Evolutionary conservation across 2,888 invertebrate genomes (phyloP), one percentile per base, ranked within the genome.

Genomic region (Biston stratarius): DNA sequence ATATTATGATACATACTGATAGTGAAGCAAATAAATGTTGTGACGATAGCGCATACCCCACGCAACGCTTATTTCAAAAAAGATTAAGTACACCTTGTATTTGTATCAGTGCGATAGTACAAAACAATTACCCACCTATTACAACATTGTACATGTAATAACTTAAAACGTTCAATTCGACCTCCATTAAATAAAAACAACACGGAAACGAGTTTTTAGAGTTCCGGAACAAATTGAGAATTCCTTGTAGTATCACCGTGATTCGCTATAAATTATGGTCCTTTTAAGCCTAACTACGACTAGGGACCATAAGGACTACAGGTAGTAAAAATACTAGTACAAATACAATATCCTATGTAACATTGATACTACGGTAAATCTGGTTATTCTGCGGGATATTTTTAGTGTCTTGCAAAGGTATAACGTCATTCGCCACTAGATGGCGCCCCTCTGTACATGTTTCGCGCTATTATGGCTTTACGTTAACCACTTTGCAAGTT

Each of bases 101-200:
- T 70, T 69, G 69, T 69, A 75, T 71, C 67, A 65, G 48, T 38
- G 56, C 40, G 70, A 72, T 70, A 72, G 67, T 69, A 51, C 45
- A 71, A 64, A 64, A 74, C 62, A 70, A 72, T 67, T 71, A 70
- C 61, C 12, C 10, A 47, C 60, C 33, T 8, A 8, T 9, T 5
- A 5, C 5, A 45, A 64, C 71, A 72, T 61, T 70, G 69, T 68
- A 69, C 65, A 61, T 70, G 62, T 52, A 44, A 24, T 45, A 69
- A 51, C 51, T 52, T 70, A 73, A 69, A 67, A 67, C 68, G 66
- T 79, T 73, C 64, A 64, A 72, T 71, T 65, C 34, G 45, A 56
- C 9, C 14, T 12, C 48, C 75, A 83, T 78, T 77, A 81, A 77
- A 76, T 70, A 73, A 72, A 77, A 77, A 42, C 11, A 42, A 42